These are phyloP conservation scores for Gyps fulvus DNA, from an alignment of 2,113 vertebrate species.

Conservation along the genomic window DNA sequence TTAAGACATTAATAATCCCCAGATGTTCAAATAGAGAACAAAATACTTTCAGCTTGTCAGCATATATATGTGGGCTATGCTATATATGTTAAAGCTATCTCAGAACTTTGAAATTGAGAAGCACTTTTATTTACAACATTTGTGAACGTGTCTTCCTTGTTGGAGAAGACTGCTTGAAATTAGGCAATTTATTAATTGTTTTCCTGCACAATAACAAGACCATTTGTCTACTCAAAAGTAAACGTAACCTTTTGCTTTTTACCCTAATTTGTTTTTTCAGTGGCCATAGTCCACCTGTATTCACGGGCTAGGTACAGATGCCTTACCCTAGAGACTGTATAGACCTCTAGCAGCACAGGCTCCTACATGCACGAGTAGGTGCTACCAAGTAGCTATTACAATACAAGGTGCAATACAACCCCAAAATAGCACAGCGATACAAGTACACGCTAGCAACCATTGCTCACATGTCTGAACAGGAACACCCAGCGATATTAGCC, in stretches of 20 bases:
- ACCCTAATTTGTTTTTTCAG: not conserved
- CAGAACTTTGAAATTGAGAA: not conserved
- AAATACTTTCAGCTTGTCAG: constrained; percentile 68
- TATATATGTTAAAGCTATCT: constrained; percentile 6
- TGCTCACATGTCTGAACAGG: accelerated
- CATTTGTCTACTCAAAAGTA: not conserved
- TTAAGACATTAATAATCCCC: constrained; percentile 71
- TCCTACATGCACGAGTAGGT: not conserved
- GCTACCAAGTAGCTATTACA: not conserved
- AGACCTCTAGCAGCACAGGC: not conserved
- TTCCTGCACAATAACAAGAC: not conserved
- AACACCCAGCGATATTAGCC: not conserved
- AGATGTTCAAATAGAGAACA: constrained; percentile 71
- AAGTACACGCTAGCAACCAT: not conserved
- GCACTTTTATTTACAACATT: not conserved
- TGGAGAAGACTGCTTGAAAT: not conserved
- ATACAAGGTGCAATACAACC: not conserved
- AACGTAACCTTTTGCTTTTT: not conserved
- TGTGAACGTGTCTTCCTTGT: not conserved
- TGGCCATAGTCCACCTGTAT: not conserved
- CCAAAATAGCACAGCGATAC: not conserved
- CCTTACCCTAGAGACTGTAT: not conserved
- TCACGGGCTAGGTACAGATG: not conserved
- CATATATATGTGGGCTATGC: constrained; percentile 43
- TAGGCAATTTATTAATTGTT: not conserved